Evolutionary conservation across 2,113 vertebrate genomes (phyloP).

Genomic region (Hippocampus comes): DNA sequence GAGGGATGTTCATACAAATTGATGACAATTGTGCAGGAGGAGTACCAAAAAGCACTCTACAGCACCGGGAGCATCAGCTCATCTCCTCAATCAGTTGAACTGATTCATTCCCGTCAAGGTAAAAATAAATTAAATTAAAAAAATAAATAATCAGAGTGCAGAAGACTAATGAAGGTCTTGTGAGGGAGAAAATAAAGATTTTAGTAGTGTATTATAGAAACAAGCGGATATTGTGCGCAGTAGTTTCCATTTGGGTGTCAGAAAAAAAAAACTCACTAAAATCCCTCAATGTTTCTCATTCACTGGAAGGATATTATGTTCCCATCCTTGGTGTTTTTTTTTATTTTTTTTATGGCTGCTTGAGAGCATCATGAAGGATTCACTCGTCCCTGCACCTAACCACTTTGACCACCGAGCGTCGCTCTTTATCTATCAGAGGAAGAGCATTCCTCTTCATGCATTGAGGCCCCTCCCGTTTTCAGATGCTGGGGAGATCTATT

Average conservation of each 20-base stretch:
- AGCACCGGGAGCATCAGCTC: not conserved
- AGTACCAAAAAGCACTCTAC: constrained; percentile 12
- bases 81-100: not conserved
- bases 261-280: not conserved
- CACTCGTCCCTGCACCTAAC: not conserved
- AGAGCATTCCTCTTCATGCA: not conserved
- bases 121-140: too few relatives aligned
- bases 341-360: not conserved
- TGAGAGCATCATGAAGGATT: not conserved
- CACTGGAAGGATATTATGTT: not conserved
- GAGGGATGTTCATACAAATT: constrained; percentile 30
- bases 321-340: not conserved
- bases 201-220: not conserved
- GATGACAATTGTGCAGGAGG: constrained; percentile 17
- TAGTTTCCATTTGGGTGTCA: not conserved
- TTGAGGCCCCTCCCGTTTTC: constrained; percentile 58
- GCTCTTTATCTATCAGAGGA: constrained; percentile 57
- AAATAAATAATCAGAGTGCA: not conserved
- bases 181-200: not conserved
- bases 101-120: not conserved
- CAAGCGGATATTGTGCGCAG: too few relatives aligned
- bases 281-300: not conserved
- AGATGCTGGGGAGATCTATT: constrained; percentile 8
- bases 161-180: not conserved
- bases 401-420: constrained; percentile 47